Conservation (phyloP, 2,888 invertebrate species). For the Mesorhabditis belari region DNA sequence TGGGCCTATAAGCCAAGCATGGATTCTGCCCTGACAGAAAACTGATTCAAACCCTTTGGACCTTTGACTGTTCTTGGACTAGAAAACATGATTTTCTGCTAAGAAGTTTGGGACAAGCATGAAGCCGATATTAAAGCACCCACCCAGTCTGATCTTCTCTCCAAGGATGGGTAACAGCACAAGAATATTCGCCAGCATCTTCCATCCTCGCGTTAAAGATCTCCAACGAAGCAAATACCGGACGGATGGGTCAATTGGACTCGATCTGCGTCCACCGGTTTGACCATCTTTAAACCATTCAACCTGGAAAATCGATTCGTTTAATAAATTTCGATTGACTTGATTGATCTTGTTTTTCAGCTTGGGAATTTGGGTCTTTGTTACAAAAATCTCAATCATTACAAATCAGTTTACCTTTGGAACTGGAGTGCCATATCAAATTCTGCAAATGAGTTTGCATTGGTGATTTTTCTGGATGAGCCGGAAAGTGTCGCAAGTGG, state of each 20-base stretch:
- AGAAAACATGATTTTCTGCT: too few species aligned
- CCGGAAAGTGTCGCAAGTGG: conserved; percentile 91
- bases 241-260: conserved; percentile 67
- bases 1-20: too few species aligned
- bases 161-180: conserved; percentile 83
- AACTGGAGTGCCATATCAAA: conserved; percentile 85
- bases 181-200: conserved; percentile 92
- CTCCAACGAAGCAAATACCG: conserved; percentile 93
- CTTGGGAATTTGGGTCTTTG: neutral
- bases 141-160: conserved; percentile 91
- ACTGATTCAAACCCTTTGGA: too few species aligned
- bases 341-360: neutral
- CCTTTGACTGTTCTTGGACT: too few species aligned
- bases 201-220: conserved; percentile 85
- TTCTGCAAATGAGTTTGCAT: conserved; percentile 94
- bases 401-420: too few species aligned
- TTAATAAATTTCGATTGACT: too few species aligned
- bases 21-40: too few species aligned
- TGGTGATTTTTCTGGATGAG: conserved; percentile 87
- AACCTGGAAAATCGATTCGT: conserved; percentile 15
- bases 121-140: too few species aligned
- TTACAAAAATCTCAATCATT: too few species aligned
- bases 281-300: conserved; percentile 72
- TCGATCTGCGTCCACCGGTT: conserved; percentile 72
- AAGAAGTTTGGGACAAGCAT: too few species aligned